phyloP scores from a whole-genome alignment of 2,888 invertebrate species.

The Eulithis prunata region DNA sequence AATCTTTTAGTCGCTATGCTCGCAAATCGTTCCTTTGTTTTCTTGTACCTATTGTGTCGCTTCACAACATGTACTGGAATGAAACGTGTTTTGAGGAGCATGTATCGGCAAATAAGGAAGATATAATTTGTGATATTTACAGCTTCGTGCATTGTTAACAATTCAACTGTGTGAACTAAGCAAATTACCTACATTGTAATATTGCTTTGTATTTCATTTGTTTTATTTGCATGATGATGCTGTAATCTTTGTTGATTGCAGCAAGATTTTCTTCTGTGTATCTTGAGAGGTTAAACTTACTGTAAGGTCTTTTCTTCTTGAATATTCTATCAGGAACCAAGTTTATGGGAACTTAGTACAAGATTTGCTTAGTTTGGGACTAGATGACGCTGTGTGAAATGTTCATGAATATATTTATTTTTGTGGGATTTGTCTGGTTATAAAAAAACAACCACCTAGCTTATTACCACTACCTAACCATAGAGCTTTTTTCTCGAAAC shows the following conservation, averaged over 20 bases:
- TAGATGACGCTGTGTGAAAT: too few relatives aligned
- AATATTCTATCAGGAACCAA: too few relatives aligned
- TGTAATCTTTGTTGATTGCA: too few relatives aligned
- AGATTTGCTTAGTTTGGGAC: too few relatives aligned
- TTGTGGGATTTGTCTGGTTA: not conserved
- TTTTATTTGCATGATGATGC: not conserved
- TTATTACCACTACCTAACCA: too few relatives aligned
- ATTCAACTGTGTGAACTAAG: not conserved
- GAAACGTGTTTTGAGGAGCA: constrained; percentile 8
- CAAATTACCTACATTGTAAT: not conserved
- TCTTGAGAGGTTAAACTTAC: not conserved
- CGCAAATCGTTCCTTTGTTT: not conserved
- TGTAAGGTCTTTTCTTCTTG: not conserved
- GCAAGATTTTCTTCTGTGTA: not conserved
- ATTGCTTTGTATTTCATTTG: not conserved
- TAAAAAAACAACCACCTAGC: too few relatives aligned
- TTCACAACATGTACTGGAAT: constrained; percentile 1
- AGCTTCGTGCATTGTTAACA: too few relatives aligned
- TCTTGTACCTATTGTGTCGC: constrained; percentile 11
- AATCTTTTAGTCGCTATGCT: too few relatives aligned
- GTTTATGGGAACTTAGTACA: too few relatives aligned
- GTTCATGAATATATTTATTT: not conserved
- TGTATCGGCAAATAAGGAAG: constrained; percentile 17
- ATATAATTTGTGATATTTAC: constrained; percentile 5
- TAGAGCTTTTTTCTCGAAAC: too few relatives aligned